A percentile compares a stretch with the other conserved stretches of the same genome.
phyloP scores from a whole-genome alignment of 2,797 vertebrate genomes.

The Myotis pilosus region DNA sequence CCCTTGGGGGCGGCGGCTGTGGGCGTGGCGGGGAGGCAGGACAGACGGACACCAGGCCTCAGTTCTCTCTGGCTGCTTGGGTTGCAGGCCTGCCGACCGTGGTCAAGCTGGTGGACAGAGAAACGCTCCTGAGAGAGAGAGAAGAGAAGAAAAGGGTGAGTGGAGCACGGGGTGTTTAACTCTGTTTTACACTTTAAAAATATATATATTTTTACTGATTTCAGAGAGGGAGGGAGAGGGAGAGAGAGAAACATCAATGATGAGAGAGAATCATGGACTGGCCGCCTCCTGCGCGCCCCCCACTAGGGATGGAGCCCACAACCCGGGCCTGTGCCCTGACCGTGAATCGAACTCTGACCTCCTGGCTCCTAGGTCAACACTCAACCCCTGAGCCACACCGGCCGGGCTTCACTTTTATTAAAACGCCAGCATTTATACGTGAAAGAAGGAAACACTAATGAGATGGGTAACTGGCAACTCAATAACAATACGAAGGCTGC shows the following conservation, averaged over 20 bases:
- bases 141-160: conserved; percentile 95
- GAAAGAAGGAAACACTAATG: neutral
- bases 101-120: conserved; percentile 94
- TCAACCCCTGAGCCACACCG: too few species aligned
- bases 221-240: too few species aligned
- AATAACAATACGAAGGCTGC: too few species aligned
- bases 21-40: neutral
- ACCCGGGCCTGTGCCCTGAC: too few species aligned
- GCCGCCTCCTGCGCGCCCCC: too few species aligned
- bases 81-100: conserved; percentile 92
- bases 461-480: neutral
- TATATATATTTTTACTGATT: accelerated
- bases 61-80: neutral
- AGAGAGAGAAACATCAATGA: too few species aligned
- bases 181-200: too few species aligned
- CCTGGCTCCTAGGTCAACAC: too few species aligned
- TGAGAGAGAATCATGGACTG: accelerated
- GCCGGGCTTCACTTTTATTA: too few species aligned
- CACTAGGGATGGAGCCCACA: too few species aligned
- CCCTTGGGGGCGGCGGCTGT: accelerated
- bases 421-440: neutral
- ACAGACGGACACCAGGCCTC: neutral
- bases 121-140: conserved; percentile 91
- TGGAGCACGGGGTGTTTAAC: neutral
- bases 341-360: too few species aligned